Percentiles rank a stretch among this genome's conserved stretches.
These are phyloP conservation scores for Cremastinae sp. DNA, from an alignment of 2,888 invertebrate genomes.

Conservation along the genomic window DNA sequence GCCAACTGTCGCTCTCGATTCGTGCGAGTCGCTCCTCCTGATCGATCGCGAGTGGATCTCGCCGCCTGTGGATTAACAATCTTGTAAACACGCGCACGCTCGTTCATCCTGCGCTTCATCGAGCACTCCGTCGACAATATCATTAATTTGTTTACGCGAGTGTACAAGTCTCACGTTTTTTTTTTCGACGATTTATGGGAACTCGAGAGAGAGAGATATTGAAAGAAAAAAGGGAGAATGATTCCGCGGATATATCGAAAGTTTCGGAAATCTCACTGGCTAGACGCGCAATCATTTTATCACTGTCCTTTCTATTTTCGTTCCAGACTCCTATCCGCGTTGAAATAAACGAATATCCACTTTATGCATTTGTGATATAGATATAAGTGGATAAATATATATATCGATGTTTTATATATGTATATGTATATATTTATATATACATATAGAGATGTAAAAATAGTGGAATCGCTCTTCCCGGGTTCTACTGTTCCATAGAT, in stretches of 20 bases:
- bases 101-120: conserved; percentile 31
- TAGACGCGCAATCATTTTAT: conserved; percentile 30
- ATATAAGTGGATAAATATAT: not conserved
- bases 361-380: not conserved
- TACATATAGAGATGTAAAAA: not conserved
- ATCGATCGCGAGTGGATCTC: conserved; percentile 46
- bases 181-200: no score
- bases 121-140: conserved; percentile 31
- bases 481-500: conserved; percentile 29
- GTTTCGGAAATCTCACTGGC: not conserved
- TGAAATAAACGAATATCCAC: conserved; percentile 21
- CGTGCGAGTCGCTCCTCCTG: conserved; percentile 21
- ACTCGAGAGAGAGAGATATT: no score
- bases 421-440: not conserved
- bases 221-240: not conserved
- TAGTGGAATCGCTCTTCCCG: conserved; percentile 13
- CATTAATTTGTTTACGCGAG: conserved; percentile 6
- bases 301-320: conserved; percentile 17
- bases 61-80: conserved; percentile 58
- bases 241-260: not conserved
- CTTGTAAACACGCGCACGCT: conserved; percentile 62
- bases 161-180: not conserved
- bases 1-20: not conserved
- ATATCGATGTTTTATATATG: not conserved
- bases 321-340: conserved; percentile 1